Evolutionary conservation across 2,113 vertebrate genomes (phyloP).

Genomic region (Hippolais icterina): DNA sequence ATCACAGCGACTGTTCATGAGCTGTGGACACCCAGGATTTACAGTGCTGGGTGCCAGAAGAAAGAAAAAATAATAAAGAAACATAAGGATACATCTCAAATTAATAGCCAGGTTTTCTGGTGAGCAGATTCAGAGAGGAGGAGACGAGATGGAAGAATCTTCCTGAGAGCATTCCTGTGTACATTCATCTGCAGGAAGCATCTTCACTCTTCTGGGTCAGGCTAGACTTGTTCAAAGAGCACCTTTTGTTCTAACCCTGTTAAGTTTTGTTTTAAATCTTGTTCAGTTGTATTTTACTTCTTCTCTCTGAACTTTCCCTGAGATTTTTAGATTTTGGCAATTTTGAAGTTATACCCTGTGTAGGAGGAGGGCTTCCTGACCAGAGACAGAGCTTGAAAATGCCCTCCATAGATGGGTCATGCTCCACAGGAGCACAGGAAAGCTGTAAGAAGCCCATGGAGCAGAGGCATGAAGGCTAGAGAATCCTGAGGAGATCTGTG

Average conservation of each 20-base stretch:
- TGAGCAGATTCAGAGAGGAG: not conserved
- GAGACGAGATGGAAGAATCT: not conserved
- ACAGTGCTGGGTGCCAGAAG: not conserved
- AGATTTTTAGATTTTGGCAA: not conserved
- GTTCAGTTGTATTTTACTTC: slow-evolving; percentile 14
- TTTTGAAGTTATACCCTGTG: not conserved
- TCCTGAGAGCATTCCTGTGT: not conserved
- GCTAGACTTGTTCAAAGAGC: slow-evolving; percentile 23
- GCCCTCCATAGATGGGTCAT: not conserved
- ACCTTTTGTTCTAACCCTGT: slow-evolving; percentile 16
- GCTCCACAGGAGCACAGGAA: not conserved
- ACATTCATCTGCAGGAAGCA: not conserved
- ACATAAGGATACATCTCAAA: not conserved
- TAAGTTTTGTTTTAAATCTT: slow-evolving; percentile 16
- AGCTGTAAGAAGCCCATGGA: not conserved
- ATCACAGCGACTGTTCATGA: not conserved
- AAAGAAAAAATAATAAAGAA: not conserved
- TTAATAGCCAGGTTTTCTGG: not conserved
- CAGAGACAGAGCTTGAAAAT: not conserved
- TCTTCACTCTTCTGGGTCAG: not conserved
- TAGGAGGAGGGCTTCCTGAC: not conserved
- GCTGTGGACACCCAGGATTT: not conserved
- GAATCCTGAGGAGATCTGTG: slow-evolving; percentile 24
- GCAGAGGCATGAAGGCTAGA: not conserved
- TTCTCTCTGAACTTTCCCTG: not conserved